These are phyloP conservation scores for Hippopotamus amphibius DNA, from an alignment of 2,113 vertebrate genomes.

Conservation along the genomic window DNA sequence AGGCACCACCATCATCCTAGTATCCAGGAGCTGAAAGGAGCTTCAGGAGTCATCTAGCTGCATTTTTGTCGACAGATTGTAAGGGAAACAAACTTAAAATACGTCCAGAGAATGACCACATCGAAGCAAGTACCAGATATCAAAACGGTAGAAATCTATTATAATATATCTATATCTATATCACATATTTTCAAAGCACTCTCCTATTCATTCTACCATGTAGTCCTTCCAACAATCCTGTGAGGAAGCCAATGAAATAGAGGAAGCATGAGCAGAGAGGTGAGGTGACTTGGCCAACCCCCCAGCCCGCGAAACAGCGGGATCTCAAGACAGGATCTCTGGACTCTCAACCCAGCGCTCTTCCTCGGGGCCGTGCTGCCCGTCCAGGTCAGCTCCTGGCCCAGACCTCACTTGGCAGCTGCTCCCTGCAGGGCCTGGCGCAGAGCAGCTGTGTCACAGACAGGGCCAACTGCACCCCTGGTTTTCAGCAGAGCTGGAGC, in stretches of 20 bases:
- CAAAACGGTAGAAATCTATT: neutral
- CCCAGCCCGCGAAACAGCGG: neutral
- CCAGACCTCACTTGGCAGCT: rapidly evolving
- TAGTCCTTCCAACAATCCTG: neutral
- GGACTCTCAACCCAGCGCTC: neutral
- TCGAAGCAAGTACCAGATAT: neutral
- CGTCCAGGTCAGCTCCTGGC: neutral
- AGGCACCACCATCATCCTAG: neutral
- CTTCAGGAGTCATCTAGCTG: neutral
- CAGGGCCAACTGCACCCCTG: neutral
- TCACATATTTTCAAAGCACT: neutral
- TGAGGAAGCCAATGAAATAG: neutral
- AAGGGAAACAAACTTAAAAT: neutral
- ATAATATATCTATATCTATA: no score
- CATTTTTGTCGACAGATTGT: neutral
- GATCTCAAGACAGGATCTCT: neutral
- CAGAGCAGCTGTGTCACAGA: neutral
- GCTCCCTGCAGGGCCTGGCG: neutral
- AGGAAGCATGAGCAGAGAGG: neutral
- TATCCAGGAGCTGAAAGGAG: neutral
- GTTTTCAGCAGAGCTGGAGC: neutral
- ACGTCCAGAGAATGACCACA: neutral
- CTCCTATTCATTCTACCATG: neutral
- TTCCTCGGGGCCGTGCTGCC: rapidly evolving
- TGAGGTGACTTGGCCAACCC: neutral